Base-by-base conservation (phyloP, 1,140 invertebrate genomes). In the Latrodectus geometricus region DNA sequence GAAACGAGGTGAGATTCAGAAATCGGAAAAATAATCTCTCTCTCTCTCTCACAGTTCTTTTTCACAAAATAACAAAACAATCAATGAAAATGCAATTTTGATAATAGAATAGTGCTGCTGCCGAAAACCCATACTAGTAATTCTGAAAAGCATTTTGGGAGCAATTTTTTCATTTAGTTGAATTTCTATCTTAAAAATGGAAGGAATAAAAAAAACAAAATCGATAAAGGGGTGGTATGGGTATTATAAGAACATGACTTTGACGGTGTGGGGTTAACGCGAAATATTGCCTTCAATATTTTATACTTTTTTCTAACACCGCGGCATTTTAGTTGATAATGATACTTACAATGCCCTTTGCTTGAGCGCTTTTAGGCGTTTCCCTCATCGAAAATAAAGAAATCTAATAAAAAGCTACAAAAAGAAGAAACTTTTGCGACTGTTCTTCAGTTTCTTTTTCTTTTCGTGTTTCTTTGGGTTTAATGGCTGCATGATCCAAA, bases 261-360 rank as follows among this genome's bases (percentile, higher is more conserved):
- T 20, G 49, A 61, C n/a, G 68, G n/a, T 21, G 61, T 48, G 78
- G 78, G 78, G 78, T 80, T 80, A 80, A 80, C 78, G 52, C 78
- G 68, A 80, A 80, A 80, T 80, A 80, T 80, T 80, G 78, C 78
- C 78, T 50, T 80, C 78, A 80, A 80, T 80, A 80, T 80, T 80
- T 80, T 80, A 77, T 35, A 17, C 49, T 77, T 77, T 77, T 80
- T 56, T 54, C 61, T 14, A 68, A 61, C 14, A 2, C 3, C 49
- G 35, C 35, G 14, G 15, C n/a, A 8, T 74, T 70, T 54, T n/a
- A 70, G 66, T 66, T 80, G 78, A 54, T 80, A 80, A 80, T 80
- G 78, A 80, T 80, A 80, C 78, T 80, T 80, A 65, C 78, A 80
- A 69, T 80, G 66, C 78, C 17, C 17, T 17, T 35, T 66, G 49